phyloP scores from a whole-genome alignment of 2,113 vertebrate species.

The Picathartes gymnocephalus region DNA sequence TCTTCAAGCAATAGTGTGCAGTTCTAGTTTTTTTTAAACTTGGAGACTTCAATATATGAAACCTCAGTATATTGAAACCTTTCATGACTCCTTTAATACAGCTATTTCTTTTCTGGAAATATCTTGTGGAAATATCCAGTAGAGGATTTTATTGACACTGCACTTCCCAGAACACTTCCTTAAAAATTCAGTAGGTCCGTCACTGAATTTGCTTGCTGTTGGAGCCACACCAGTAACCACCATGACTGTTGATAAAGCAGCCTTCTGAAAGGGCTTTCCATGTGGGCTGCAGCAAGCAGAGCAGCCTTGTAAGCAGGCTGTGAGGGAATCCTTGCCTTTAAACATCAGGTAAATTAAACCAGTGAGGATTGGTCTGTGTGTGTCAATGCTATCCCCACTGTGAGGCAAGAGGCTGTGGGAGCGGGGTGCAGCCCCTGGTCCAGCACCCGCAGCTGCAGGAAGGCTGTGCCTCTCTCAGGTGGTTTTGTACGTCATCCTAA shows the following conservation, averaged over 20 bases:
- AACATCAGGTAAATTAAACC: neutral
- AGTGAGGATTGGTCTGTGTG: neutral
- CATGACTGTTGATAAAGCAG: neutral
- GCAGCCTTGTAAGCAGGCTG: neutral
- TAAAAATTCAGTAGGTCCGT: neutral
- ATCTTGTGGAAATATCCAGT: neutral
- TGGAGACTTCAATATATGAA: neutral
- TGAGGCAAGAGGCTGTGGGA: neutral
- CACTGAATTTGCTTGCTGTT: neutral
- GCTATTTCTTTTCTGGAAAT: neutral
- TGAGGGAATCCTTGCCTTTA: neutral
- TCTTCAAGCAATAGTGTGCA: neutral
- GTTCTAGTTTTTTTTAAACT: neutral
- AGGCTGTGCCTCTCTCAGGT: too few species aligned
- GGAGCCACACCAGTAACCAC: neutral
- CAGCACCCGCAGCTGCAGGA: neutral
- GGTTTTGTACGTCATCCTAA: accelerated
- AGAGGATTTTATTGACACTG: neutral
- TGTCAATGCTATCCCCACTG: accelerated
- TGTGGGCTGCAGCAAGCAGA: neutral
- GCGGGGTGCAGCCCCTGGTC: neutral
- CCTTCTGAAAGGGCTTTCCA: neutral
- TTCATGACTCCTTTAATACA: neutral
- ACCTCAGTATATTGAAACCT: neutral
- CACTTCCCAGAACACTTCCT: neutral